Conservation (phyloP, 2,888 invertebrate genomes). For the Hetaerina titia region DNA sequence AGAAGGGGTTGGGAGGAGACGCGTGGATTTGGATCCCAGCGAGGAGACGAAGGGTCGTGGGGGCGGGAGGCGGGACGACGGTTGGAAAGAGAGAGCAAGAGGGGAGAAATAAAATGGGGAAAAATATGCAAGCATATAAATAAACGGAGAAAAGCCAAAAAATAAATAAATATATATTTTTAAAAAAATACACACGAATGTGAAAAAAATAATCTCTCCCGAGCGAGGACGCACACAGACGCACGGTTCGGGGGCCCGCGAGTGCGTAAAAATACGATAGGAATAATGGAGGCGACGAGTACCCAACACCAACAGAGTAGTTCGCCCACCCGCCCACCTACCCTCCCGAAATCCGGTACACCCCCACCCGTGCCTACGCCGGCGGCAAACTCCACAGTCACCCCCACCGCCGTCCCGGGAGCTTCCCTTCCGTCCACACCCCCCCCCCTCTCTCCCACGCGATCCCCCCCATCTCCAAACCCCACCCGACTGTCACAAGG, state of each 20-base stretch:
- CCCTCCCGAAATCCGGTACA: neutral
- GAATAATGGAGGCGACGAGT: slow-evolving; percentile 49
- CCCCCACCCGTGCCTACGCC: neutral
- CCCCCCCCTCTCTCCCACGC: too few species aligned
- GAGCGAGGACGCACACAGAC: neutral
- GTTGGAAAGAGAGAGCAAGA: neutral
- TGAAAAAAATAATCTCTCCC: neutral
- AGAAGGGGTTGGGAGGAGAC: neutral
- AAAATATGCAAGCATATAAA: neutral
- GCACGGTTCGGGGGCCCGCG: slow-evolving; percentile 22
- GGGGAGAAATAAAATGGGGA: neutral
- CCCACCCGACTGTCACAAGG: neutral
- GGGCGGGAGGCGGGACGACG: neutral
- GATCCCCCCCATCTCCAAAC: neutral
- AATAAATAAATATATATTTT: neutral
- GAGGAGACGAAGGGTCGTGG: neutral
- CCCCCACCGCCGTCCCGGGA: neutral
- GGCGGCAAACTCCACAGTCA: neutral
- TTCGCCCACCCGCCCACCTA: neutral
- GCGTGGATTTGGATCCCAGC: too few species aligned
- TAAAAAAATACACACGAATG: neutral
- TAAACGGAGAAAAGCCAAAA: neutral
- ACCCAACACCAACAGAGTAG: neutral
- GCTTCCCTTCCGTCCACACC: neutral
- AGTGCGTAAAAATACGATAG: slow-evolving; percentile 63